Evolutionary conservation across 2,888 invertebrate genomes (phyloP), one percentile per base, ranked within the genome.

Genomic region (Volucella inanis): DNA sequence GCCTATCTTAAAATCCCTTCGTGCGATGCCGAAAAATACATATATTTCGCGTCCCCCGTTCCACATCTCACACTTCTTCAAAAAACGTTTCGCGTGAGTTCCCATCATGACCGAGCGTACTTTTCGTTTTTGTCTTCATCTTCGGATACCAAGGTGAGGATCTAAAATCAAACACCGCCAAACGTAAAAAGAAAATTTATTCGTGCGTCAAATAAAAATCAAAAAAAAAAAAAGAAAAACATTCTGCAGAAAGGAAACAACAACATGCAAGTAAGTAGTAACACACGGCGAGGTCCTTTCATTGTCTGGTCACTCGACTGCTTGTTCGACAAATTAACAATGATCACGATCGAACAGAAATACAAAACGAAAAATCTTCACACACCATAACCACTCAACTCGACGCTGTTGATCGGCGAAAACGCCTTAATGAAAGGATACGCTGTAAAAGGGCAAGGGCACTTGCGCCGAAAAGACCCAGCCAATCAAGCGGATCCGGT

Each of bases 251-350:
- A 77, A 71, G 71, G 74, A 75, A 59, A 57, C 83, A 45, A 50
- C 83, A 79, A 79, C 83, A 70, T 61, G 79, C 4, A 31, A 31
- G 68, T 84, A 84, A 84, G 75, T 79, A 79, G 79, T 76, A 80
- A 84, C 75, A 84, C 70, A 84, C 79, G 70, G 31, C 71, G 68
- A 65, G 65, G 79, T 84, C 84, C 84, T 84, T 84, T 79, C 59
- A 65, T 70, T 38, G 70, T 65, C 79, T 65, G 79, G 71, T 70
- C 80, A 67, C 38, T 68, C 50, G 78, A 50, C 67, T 83, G 80
- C 84, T 84, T 84, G 84, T 84, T 84, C 84, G 80, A 84, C 84
- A 84, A 84, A 84, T 84, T 84, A 84, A 80, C 84, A 84, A 84
- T 75, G 71, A 84, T 80, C 84, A 84, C 80, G 84, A 76, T 84